Evolutionary conservation across 2,888 invertebrate genomes (phyloP), one percentile per base, ranked within the genome.

Genomic region (Tethea ocularis): DNA sequence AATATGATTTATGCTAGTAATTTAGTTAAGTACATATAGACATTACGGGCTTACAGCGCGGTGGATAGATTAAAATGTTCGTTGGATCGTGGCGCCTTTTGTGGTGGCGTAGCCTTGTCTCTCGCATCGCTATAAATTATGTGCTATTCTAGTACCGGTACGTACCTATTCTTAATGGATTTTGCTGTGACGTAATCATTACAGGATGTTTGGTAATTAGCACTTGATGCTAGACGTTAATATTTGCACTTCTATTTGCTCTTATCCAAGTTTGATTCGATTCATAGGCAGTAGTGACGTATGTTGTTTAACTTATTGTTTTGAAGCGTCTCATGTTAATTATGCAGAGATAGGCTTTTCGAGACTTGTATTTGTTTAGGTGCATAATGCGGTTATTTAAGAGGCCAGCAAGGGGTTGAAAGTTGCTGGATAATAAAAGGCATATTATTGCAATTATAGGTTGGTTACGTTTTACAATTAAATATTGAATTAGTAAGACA

Each of bases 1-100:
- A 89, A 91, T 91, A 92, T 92, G 92, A 92, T 91, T 91, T 92
- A 92, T 92, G 89, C 89, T 86, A 89, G 92, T 91, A 91, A 92
- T 91, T 92, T 91, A 87, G 86, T 90, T 89, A 90, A 91, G 90
- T 91, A 91, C 88, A 89, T 88, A 87, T 84, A 89, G 87, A 87
- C 86, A 89, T 91, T 88, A 91, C 79, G 80, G 79, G 83, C 79
- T 78, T 74, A 77, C 71, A 66, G 74, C 71, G 78, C 74, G 77
- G 82, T 61, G 82, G 86, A 87, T 87, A 89, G 86, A 91, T 91
- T 91, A 90, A 89, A 89, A 89, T 84, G 89, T 90, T 88, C 84
- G 66, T 61, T 62, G 78, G 71, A 72, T 69, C 70, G 75, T 70
- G 78, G 77, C 76, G 77, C 81, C 78, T 82, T 46, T 79, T 79